phyloP scores from a whole-genome alignment of 1,140 invertebrate species.

The Drosophila sproati region DNA sequence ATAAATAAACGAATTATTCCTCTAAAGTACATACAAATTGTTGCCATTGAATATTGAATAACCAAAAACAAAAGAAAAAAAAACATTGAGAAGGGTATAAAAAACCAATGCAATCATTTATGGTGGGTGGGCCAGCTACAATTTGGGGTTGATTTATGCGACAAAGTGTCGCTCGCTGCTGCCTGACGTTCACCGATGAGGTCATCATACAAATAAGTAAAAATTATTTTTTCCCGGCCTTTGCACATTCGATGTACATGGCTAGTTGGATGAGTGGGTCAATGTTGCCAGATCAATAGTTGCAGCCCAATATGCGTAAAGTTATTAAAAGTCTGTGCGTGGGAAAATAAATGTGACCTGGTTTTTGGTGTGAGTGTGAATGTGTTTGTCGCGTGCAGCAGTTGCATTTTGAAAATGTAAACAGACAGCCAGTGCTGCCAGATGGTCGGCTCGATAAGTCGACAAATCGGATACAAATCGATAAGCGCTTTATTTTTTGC shows the following conservation, averaged over 20 bases:
- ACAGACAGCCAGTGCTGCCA: conserved; percentile 21
- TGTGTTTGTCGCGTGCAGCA: background rate
- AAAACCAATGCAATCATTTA: background rate
- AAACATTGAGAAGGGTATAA: background rate
- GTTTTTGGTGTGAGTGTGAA: background rate
- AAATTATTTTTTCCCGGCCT: background rate
- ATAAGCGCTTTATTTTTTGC: conserved; percentile 1
- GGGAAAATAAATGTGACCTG: conserved; percentile 9
- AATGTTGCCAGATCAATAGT: background rate
- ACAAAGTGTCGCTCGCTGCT: background rate
- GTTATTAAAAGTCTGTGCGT: background rate
- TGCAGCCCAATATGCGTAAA: background rate
- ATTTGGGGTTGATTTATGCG: conserved; percentile 8
- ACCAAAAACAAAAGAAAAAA: background rate
- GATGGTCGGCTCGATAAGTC: conserved; percentile 3
- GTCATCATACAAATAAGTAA: conserved; percentile 8
- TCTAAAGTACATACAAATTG: conserved; percentile 71
- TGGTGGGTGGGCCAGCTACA: background rate
- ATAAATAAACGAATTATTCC: conserved; percentile 84
- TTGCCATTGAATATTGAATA: conserved; percentile 25
- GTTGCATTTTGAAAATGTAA: conserved; percentile 32
- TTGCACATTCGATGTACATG: background rate
- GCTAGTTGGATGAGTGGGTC: background rate
- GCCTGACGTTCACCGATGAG: background rate
- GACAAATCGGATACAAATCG: conserved; percentile 17